phyloP scores from a whole-genome alignment of 2,113 vertebrate species.

The Bungarus multicinctus region DNA sequence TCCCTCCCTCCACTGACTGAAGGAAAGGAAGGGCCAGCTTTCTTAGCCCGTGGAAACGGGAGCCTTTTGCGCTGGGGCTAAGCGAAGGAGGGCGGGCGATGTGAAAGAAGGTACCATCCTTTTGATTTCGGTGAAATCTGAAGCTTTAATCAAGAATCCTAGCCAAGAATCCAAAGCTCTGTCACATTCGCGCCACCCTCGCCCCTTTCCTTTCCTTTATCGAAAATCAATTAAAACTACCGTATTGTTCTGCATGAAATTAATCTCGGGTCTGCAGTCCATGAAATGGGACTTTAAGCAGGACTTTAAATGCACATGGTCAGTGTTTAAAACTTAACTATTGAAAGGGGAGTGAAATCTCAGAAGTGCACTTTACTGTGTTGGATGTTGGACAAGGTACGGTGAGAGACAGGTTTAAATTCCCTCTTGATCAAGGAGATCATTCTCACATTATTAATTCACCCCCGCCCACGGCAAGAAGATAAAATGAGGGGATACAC shows the following conservation, averaged over 20 bases:
- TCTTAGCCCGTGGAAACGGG: background rate
- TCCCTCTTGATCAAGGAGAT: background rate
- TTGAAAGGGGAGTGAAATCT: background rate
- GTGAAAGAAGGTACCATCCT: background rate
- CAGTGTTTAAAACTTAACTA: background rate
- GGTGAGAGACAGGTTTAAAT: background rate
- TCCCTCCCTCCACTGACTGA: background rate
- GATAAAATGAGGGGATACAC: background rate
- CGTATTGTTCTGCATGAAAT: background rate
- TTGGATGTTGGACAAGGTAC: background rate
- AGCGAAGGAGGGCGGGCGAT: background rate
- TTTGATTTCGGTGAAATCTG: background rate
- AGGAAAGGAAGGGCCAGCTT: background rate
- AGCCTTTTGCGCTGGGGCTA: background rate
- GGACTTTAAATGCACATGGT: background rate
- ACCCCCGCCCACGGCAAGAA: background rate
- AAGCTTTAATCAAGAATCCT: background rate
- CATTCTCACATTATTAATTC: background rate
- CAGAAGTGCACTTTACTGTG: background rate
- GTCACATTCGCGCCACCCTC: background rate
- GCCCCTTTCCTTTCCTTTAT: background rate
- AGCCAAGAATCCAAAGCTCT: background rate
- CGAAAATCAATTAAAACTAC: background rate
- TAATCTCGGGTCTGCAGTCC: background rate
- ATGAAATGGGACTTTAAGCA: background rate